phyloP scores from a whole-genome alignment of 2,113 vertebrate genomes.

The Ctenomys sociabilis region DNA sequence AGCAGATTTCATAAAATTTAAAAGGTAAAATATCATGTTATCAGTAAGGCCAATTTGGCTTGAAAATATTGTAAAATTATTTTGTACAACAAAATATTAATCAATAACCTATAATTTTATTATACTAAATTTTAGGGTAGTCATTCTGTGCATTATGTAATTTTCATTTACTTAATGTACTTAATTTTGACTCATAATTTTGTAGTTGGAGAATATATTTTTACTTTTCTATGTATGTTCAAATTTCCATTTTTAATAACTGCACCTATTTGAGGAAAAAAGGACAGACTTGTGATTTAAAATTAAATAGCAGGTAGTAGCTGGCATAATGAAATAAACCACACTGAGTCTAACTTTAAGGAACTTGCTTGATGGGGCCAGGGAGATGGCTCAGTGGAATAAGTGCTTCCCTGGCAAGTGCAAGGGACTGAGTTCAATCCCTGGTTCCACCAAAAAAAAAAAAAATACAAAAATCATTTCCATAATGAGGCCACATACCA shows the following conservation, averaged over 20 bases:
- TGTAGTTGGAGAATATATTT: not conserved
- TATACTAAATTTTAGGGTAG: not conserved
- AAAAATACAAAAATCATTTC: not conserved
- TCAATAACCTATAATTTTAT: not conserved
- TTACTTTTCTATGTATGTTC: not conserved
- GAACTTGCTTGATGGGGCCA: not conserved
- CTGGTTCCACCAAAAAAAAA: no score
- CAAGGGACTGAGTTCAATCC: no score
- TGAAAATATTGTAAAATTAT: not conserved
- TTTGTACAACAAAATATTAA: not conserved
- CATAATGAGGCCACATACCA: not conserved
- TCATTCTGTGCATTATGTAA: not conserved
- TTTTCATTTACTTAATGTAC: not conserved
- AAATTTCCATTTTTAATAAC: constrained; percentile 17
- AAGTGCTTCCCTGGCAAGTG: no score
- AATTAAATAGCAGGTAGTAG: not conserved
- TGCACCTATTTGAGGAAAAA: not conserved
- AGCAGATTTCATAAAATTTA: not conserved
- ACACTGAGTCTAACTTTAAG: not conserved
- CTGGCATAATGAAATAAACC: not conserved
- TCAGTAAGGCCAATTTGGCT: not conserved
- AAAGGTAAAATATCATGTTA: not conserved
- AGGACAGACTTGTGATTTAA: not conserved
- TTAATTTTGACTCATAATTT: not conserved
- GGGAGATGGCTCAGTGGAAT: no score